These are phyloP conservation scores for Stegophylla sp. DNA, from an alignment of 2,888 invertebrate genomes.

Conservation along the genomic window DNA sequence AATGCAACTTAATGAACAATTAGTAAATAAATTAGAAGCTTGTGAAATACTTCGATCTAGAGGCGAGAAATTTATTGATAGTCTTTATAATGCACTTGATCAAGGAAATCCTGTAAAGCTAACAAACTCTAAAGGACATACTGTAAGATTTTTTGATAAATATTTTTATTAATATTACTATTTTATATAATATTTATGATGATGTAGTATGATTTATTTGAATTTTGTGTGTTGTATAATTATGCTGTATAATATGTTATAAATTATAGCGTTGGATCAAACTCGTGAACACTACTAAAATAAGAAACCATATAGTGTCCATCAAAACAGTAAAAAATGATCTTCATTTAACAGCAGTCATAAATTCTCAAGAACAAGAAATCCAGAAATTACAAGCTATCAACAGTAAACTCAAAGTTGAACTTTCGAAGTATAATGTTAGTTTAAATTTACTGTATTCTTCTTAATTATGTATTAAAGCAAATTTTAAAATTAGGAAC, in stretches of 20 bases:
- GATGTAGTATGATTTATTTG: not conserved
- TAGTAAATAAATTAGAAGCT: conserved; percentile 45
- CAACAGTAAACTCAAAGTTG: conserved; percentile 35
- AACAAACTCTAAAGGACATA: conserved; percentile 44
- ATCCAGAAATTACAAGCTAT: conserved; percentile 37
- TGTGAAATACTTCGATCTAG: conserved; percentile 57
- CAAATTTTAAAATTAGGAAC: conserved; percentile 9
- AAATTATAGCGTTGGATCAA: conserved; percentile 46
- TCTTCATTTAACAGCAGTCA: conserved; percentile 43
- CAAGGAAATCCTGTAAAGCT: conserved; percentile 47
- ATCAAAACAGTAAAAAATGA: conserved; percentile 43
- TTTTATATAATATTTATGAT: not conserved
- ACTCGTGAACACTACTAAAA: conserved; percentile 28
- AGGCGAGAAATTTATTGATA: conserved; percentile 54
- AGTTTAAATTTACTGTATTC: conserved; percentile 1
- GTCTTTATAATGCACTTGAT: conserved; percentile 48
- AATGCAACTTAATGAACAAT: conserved; percentile 34
- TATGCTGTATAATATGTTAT: not conserved
- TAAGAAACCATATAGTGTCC: conserved; percentile 26
- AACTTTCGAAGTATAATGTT: conserved; percentile 25
- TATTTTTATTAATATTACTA: not conserved
- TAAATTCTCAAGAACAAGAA: conserved; percentile 50
- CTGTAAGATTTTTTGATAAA: conserved; percentile 21
- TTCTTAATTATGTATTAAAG: not conserved
- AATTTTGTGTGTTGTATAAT: not conserved